Evolutionary conservation across 2,888 invertebrate species (phyloP).

Genomic region (Drosophila conformis): DNA sequence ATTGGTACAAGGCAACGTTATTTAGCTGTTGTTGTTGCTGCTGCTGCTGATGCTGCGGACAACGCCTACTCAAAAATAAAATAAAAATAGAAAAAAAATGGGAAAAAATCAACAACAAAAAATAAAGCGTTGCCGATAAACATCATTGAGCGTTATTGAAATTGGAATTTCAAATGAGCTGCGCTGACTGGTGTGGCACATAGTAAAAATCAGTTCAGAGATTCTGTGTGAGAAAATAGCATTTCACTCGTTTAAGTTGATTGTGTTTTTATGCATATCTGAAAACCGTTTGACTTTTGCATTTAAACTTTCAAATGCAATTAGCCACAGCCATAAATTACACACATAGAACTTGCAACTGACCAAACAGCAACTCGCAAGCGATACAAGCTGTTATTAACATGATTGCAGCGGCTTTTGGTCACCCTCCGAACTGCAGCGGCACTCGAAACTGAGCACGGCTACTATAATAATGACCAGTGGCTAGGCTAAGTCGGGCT

Average conservation of each 20-base stretch:
- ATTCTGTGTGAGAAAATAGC: conserved; percentile 56
- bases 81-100: conserved; percentile 34
- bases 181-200: conserved; percentile 10
- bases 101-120: conserved; percentile 23
- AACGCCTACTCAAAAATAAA: conserved; percentile 73
- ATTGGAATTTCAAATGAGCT: conserved; percentile 79
- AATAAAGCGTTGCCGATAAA: conserved; percentile 61
- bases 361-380: conserved; percentile 52
- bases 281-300: conserved; percentile 79
- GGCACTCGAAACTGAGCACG: conserved; percentile 20
- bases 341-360: conserved; percentile 63
- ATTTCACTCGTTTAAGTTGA: conserved; percentile 53
- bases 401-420: conserved; percentile 69
- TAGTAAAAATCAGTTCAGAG: conserved; percentile 25
- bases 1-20: conserved; percentile 76
- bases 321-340: conserved; percentile 76
- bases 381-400: conserved; percentile 71
- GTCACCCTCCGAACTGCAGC: conserved; percentile 59
- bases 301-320: conserved; percentile 79
- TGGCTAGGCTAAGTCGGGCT: conserved; percentile 28
- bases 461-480: conserved; percentile 46
- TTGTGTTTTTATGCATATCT: conserved; percentile 74
- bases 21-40: conserved; percentile 26
- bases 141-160: conserved; percentile 79
- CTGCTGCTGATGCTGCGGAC: conserved; percentile 55